Percentiles rank a stretch among this genome's conserved stretches.
These are phyloP conservation scores for Cryptoprocta ferox DNA, from an alignment of 2,797 vertebrate genomes.

Conservation along the genomic window DNA sequence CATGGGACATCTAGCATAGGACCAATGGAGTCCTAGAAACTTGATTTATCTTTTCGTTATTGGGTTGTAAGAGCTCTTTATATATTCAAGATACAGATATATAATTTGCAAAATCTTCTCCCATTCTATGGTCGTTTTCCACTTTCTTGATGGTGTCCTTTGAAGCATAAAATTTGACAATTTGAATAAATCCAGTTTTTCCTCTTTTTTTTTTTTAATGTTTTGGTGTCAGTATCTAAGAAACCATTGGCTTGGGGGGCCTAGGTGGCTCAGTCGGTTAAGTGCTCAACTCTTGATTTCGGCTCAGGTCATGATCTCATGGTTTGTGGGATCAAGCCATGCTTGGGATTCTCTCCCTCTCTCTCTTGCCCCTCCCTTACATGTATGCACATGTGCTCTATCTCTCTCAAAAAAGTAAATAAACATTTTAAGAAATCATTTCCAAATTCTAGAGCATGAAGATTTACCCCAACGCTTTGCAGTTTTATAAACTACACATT, in stretches of 20 bases:
- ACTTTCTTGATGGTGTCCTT: neutral
- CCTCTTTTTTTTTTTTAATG: neutral
- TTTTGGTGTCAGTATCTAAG: neutral
- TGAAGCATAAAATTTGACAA: neutral
- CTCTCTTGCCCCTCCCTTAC: too few species aligned
- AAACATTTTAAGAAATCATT: neutral
- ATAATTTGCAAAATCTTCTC: neutral
- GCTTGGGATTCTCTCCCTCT: too few species aligned
- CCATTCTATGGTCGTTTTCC: neutral
- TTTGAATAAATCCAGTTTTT: neutral
- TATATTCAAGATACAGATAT: neutral
- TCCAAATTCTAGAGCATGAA: neutral
- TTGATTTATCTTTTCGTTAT: neutral
- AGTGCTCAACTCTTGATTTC: too few species aligned
- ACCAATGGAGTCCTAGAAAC: neutral
- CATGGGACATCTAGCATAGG: neutral
- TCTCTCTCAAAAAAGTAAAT: too few species aligned
- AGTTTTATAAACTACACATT: neutral
- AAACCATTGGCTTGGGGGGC: neutral
- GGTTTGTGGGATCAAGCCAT: too few species aligned
- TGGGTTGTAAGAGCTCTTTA: neutral
- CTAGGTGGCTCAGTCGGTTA: too few species aligned
- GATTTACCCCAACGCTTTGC: neutral
- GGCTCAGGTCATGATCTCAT: too few species aligned
- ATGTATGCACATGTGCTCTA: too few species aligned